Evolutionary conservation across 2,113 vertebrate genomes (phyloP).

Genomic region (Mesembrinibis cayennensis): DNA sequence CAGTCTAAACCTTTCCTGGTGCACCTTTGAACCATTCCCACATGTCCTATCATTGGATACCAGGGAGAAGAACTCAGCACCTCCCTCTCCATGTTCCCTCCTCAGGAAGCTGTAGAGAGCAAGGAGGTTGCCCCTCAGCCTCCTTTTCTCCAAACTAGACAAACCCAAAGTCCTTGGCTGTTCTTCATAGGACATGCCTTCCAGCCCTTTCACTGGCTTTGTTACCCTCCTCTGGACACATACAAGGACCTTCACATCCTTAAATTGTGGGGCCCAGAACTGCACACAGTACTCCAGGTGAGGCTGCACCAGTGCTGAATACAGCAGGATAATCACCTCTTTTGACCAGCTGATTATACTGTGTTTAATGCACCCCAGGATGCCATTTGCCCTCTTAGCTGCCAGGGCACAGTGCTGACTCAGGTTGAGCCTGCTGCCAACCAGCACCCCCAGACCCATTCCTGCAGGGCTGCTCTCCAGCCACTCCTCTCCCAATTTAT

Average conservation of each 20-base stretch:
- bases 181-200: not conserved
- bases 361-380: not conserved
- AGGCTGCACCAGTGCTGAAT: not conserved
- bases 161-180: not conserved
- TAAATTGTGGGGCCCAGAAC: not conserved
- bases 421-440: not conserved
- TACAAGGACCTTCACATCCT: not conserved
- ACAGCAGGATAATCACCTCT: not conserved
- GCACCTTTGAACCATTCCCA: not conserved
- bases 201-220: not conserved
- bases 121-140: not conserved
- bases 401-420: not conserved
- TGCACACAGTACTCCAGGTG: not conserved
- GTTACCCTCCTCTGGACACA: not conserved
- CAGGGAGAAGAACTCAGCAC: not conserved
- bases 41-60: not conserved
- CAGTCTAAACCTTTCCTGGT: fast-evolving
- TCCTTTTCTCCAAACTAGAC: not conserved
- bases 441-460: not conserved
- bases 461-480: not conserved
- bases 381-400: not conserved
- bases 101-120: not conserved
- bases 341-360: not conserved
- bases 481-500: not conserved
- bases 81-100: not conserved